Conservation (phyloP, 2,797 vertebrate species). For the Pogonophryne albipinna region DNA sequence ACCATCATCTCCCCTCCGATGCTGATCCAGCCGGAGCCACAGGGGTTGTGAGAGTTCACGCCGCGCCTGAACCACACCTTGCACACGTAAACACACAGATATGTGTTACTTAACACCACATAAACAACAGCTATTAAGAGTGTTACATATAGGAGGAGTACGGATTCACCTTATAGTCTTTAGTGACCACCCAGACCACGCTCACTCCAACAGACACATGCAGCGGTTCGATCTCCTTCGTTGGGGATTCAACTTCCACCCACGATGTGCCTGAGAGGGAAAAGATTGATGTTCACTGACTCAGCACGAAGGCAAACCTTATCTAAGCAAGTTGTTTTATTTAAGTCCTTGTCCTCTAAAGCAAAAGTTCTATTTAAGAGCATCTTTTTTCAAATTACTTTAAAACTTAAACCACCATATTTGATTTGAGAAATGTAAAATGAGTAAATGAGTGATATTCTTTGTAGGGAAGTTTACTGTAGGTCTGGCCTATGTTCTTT, state of each 20-base stretch:
- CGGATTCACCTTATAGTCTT: conserved; percentile 91
- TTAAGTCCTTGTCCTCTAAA: not conserved
- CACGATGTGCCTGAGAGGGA: conserved; percentile 84
- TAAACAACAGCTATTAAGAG: not conserved
- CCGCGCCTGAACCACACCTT: conserved; percentile 99
- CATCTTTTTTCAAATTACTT: not conserved
- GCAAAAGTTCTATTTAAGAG: not conserved
- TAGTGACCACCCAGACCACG: conserved; percentile 96
- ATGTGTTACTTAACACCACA: not conserved
- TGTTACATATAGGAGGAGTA: not conserved
- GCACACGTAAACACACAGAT: conserved; percentile 19
- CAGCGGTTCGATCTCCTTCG: conserved; percentile 88
- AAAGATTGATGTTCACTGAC: not conserved
- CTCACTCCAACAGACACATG: conserved; percentile 91
- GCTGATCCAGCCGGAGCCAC: conserved; percentile 96
- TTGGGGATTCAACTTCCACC: conserved; percentile 90
- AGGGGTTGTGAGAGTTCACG: conserved; percentile 95
- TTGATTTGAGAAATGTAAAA: not conserved
- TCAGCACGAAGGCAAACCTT: no score
- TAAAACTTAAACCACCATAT: not conserved
- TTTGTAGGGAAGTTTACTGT: no score
- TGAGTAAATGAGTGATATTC: not conserved
- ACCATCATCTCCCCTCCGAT: conserved; percentile 96
- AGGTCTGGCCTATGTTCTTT: not conserved
- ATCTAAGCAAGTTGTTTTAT: not conserved